Percentiles rank a stretch among this genome's conserved stretches.
Evolutionary conservation across 2,797 vertebrate genomes (phyloP).

Genomic region (Anabacerthia variegaticeps): DNA sequence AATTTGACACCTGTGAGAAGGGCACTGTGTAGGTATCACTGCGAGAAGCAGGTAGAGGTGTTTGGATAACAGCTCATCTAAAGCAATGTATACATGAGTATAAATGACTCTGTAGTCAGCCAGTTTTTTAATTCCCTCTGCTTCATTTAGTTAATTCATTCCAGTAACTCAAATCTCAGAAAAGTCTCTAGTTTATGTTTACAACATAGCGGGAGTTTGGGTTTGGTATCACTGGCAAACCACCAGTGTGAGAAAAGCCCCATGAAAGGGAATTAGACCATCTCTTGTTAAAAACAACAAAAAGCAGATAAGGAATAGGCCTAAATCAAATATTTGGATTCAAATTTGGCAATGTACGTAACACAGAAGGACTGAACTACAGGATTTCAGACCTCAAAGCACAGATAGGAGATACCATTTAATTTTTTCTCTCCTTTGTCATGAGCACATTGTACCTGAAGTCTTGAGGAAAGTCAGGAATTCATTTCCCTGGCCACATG

Average conservation of each 20-base stretch:
- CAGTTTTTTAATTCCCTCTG: not conserved
- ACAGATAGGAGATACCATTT: not conserved
- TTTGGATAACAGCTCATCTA: not conserved
- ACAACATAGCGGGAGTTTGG: not conserved
- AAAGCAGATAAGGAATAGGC: rapidly evolving
- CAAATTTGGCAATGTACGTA: not conserved
- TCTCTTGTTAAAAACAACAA: not conserved
- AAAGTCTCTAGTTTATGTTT: not conserved
- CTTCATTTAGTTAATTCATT: not conserved
- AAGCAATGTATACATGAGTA: not conserved
- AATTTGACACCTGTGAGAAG: not conserved
- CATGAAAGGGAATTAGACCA: not conserved
- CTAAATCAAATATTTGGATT: not conserved
- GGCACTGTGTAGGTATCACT: not conserved
- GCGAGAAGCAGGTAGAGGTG: not conserved
- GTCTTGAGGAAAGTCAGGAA: not conserved
- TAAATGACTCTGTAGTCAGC: not conserved
- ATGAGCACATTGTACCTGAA: not conserved
- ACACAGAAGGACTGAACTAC: not conserved
- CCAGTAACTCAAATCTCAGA: not conserved
- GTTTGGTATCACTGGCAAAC: not conserved
- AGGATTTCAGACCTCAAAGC: not conserved
- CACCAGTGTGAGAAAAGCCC: not conserved
- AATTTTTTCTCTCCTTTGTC: not conserved
- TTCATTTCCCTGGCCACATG: not conserved